A percentile compares a stretch with the other conserved stretches of the same genome.
Conservation (phyloP, 2,888 invertebrate genomes). For the Lepidonotus clava region DNA sequence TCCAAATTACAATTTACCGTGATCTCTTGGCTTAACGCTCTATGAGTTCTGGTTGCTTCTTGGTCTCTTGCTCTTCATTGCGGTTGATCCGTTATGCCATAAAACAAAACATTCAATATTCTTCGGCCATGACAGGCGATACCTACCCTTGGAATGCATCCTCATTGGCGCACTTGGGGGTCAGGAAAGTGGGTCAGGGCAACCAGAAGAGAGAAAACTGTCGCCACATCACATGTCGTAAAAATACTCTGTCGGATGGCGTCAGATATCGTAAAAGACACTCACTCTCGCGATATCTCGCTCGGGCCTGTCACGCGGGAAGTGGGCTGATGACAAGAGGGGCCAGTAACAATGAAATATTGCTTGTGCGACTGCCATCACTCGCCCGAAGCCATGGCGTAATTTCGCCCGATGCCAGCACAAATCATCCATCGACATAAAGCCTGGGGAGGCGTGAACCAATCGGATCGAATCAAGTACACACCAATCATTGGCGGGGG, state of each 20-base stretch:
- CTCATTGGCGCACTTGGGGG: no score
- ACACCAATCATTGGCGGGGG: not conserved
- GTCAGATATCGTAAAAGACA: conserved; percentile 19
- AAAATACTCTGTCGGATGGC: not conserved
- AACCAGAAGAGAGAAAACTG: no score
- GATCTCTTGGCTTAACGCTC: no score
- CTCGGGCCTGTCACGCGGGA: not conserved
- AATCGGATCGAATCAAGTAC: conserved; percentile 8
- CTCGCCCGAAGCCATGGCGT: not conserved
- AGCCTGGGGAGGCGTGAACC: not conserved
- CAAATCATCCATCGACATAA: conserved; percentile 1
- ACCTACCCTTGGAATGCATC: no score
- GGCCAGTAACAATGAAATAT: not conserved
- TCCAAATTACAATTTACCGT: no score
- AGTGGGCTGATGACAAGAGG: not conserved
- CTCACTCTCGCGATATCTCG: not conserved
- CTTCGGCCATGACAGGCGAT: no score
- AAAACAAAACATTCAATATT: no score
- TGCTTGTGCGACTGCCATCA: not conserved
- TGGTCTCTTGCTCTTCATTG: no score
- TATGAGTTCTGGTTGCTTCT: no score
- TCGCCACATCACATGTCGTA: not conserved
- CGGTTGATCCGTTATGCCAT: no score
- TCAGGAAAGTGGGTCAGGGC: no score
- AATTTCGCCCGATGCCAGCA: not conserved